phyloP scores from a whole-genome alignment of 2,888 invertebrate species.

The Protonemura montana region DNA sequence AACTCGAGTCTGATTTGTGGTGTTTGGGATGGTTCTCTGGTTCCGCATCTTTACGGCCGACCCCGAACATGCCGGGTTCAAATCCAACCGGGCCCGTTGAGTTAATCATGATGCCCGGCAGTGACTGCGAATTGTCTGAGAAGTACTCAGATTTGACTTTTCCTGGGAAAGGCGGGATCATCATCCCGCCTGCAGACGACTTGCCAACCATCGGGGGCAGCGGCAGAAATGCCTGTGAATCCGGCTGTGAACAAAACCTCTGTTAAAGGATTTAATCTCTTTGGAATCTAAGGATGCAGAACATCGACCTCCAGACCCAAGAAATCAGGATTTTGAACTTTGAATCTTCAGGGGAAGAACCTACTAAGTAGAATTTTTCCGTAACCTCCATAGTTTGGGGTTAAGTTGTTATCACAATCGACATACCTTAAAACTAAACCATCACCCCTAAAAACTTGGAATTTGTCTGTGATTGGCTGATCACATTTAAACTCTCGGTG shows the following conservation, averaged over 20 bases:
- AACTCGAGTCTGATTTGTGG: conserved; percentile 56
- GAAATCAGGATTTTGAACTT: too few relatives aligned
- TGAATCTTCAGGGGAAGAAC: too few relatives aligned
- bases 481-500: too few relatives aligned
- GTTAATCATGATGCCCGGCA: conserved; percentile 74
- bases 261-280: too few relatives aligned
- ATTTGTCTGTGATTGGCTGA: too few relatives aligned
- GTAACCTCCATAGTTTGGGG: too few relatives aligned
- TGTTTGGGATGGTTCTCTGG: conserved; percentile 59
- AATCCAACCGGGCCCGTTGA: conserved; percentile 77
- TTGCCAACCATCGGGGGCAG: background rate
- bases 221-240: background rate
- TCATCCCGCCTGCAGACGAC: background rate
- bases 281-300: too few relatives aligned
- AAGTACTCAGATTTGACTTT: conserved; percentile 60
- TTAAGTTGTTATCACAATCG: too few relatives aligned
- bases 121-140: conserved; percentile 81
- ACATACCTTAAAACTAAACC: too few relatives aligned
- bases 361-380: too few relatives aligned
- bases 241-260: background rate
- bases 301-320: too few relatives aligned
- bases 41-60: conserved; percentile 60
- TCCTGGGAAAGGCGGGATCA: conserved; percentile 41
- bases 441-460: too few relatives aligned
- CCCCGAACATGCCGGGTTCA: conserved; percentile 81